Conservation (phyloP, 2,797 vertebrate genomes). For the Neosalanx taihuensis region DNA sequence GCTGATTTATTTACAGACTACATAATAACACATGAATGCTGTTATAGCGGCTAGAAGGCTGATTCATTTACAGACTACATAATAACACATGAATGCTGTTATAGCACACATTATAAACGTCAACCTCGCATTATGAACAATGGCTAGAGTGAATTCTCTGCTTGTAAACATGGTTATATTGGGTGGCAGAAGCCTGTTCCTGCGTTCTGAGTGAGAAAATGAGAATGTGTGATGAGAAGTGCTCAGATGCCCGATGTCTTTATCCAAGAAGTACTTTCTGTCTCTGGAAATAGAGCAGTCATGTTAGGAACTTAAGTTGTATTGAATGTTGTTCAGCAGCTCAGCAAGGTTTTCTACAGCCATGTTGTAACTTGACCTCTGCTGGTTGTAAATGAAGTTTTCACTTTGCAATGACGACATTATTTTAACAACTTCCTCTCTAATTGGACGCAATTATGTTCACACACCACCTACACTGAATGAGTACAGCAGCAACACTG, state of each 20-base stretch:
- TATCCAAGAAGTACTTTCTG: background rate
- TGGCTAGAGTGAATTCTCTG: background rate
- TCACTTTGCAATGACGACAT: background rate
- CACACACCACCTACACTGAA: background rate
- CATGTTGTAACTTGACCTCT: background rate
- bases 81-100: too few relatives aligned
- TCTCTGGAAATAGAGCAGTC: constrained; percentile 1
- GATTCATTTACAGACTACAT: too few relatives aligned
- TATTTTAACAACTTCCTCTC: background rate
- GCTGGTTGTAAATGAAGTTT: background rate
- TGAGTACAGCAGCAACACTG: background rate
- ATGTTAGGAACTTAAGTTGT: too few relatives aligned
- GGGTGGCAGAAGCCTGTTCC: too few relatives aligned
- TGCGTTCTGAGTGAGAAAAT: background rate
- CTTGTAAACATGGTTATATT: background rate
- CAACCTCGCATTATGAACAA: too few relatives aligned
- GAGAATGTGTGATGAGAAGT: background rate
- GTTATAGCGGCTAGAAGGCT: too few relatives aligned
- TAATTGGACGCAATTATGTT: background rate
- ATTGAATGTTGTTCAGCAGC: too few relatives aligned
- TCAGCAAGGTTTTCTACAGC: background rate
- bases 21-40: too few relatives aligned
- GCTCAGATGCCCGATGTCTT: background rate
- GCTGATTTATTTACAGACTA: too few relatives aligned
- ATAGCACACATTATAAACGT: too few relatives aligned